A percentile compares a stretch with the other conserved stretches of the same genome.
These are phyloP conservation scores for Apostichopus californicus DNA, from an alignment of 35 echinoderm and acorn worm species.

Conservation along the genomic window DNA sequence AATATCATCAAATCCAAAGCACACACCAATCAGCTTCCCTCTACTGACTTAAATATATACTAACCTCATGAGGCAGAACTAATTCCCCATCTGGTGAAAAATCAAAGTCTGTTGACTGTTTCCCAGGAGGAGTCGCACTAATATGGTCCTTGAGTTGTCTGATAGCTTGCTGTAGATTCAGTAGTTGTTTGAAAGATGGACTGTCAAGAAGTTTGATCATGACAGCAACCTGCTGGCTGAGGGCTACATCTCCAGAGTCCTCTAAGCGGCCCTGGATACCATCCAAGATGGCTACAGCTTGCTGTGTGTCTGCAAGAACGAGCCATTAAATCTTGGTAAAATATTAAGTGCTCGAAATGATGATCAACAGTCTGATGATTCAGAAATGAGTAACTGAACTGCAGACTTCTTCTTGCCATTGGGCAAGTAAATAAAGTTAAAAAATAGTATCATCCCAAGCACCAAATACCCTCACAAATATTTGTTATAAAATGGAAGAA, in stretches of 20 bases:
- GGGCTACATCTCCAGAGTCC: conserved; percentile 70
- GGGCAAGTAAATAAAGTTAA: too few species aligned
- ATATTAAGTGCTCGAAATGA: too few species aligned
- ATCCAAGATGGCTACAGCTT: conserved; percentile 85
- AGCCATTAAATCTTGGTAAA: not conserved
- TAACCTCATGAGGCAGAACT: conserved; percentile 67
- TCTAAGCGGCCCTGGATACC: conserved; percentile 71
- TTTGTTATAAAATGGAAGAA: too few species aligned
- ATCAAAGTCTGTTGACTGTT: conserved; percentile 69
- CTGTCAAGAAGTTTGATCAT: conserved; percentile 95
- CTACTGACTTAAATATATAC: not conserved
- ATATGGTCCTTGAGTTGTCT: conserved; percentile 84
- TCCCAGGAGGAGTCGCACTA: conserved; percentile 67
- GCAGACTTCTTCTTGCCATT: too few species aligned
- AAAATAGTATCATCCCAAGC: too few species aligned
- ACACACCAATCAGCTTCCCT: too few species aligned
- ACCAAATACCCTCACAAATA: too few species aligned
- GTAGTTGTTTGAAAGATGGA: conserved; percentile 89
- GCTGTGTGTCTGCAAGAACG: conserved; percentile 76
- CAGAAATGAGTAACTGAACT: too few species aligned
- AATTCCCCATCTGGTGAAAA: conserved; percentile 79
- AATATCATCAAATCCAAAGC: too few species aligned
- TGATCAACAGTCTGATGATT: too few species aligned
- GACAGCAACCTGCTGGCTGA: conserved; percentile 68
- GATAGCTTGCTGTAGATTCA: conserved; percentile 91